Evolutionary conservation across 2,797 vertebrate species (phyloP), one percentile per base, ranked within the genome.

Genomic region (Intellagama lesueurii): DNA sequence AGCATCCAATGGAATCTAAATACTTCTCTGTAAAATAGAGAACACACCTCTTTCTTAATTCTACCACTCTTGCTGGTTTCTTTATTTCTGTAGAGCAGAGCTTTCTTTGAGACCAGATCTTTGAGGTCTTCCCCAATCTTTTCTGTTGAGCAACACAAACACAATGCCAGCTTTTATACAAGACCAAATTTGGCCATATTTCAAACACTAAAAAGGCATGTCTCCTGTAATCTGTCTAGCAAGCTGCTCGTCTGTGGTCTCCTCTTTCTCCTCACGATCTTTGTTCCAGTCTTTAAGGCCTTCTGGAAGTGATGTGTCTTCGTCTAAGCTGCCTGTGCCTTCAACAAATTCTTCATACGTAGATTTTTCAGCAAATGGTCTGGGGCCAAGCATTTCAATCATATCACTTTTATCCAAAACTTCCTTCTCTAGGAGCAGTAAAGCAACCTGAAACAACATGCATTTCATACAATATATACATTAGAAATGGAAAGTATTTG

Each of bases 261-360:
- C 98, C 86, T 98, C 98, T 16, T 97, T 97, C 78, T 98, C 97
- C 70, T 97, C 96, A 9, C 96, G 96, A 40, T 99, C 98, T 95
- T 97, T 98, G 96, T 99, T 99, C 99, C 99, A 99, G 97, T 99
- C 98, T 96, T 98, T 99, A 90, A 99, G 97, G 87, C 99, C 99
- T 92, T 98, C 98, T 0, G 99, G 99, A 85, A 99, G 97, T 0
- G 98, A 96, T 0, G 99, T 99, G 96, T 99, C 98, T 94, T 99
- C 99, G 0, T 99, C 99, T 92, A 98, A 93, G 12, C 98, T 97
- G 6, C 99, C 99, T 0, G 99, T 99, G 79, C 99, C 98, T 95
- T 99, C 99, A 78, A 99, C 98, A 94, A 99, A 98, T 32, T 99
- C 99, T 95, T 99, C 99, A 0, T 99, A 99, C 0, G 99, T 98